phyloP scores from a whole-genome alignment of 2,113 vertebrate species.

The Pedetes capensis region DNA sequence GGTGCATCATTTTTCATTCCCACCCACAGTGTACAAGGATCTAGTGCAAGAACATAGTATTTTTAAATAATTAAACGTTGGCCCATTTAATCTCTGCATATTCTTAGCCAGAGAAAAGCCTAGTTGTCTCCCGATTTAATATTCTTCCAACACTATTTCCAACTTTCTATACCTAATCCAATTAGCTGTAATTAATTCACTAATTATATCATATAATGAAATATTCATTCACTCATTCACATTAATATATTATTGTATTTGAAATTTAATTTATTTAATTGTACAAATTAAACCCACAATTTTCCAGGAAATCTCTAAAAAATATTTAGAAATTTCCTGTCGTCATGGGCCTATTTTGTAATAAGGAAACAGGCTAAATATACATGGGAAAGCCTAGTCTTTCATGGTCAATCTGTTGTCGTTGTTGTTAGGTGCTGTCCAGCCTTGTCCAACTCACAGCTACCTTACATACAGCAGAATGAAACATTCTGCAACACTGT shows the following conservation, averaged over 20 bases:
- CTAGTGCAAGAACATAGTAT: not conserved
- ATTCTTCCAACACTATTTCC: not conserved
- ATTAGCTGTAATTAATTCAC: not conserved
- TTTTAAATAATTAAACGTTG: not conserved
- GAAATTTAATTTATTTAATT: not conserved
- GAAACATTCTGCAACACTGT: too few species aligned
- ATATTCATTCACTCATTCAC: not conserved
- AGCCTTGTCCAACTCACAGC: too few species aligned
- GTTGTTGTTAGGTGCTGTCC: too few species aligned
- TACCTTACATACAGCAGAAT: too few species aligned
- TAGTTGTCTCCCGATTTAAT: not conserved
- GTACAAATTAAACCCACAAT: not conserved
- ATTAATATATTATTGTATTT: not conserved
- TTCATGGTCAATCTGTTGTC: not conserved
- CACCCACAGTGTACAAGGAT: accelerated
- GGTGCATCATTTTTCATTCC: not conserved
- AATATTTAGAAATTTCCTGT: not conserved
- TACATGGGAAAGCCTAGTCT: not conserved
- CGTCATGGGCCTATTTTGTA: not conserved
- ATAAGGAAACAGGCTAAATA: not conserved
- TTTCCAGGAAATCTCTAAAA: not conserved
- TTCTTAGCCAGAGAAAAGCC: not conserved
- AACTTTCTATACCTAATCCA: not conserved
- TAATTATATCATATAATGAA: not conserved
- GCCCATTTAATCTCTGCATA: not conserved